Conservation (phyloP, 2,113 vertebrate genomes). For the Deroptyus accipitrinus region DNA sequence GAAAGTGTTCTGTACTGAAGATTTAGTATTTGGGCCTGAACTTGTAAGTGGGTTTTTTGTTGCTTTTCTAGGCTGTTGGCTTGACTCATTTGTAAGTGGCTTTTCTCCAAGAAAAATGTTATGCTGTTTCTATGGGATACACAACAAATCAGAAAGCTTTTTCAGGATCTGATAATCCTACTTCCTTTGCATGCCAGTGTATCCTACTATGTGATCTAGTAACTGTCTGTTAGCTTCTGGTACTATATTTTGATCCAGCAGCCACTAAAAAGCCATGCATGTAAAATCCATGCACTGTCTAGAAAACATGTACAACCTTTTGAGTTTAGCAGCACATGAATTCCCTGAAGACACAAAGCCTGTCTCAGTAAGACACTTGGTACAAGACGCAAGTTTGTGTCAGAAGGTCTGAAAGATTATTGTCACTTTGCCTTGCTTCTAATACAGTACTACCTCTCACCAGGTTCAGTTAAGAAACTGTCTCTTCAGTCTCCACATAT, state of each 20-base stretch:
- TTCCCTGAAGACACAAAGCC: neutral
- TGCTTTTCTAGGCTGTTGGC: conserved; percentile 21
- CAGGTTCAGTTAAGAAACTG: neutral
- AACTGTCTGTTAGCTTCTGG: neutral
- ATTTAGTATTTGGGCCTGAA: neutral
- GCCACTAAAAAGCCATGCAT: neutral
- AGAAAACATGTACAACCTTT: neutral
- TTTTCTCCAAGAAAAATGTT: conserved; percentile 42
- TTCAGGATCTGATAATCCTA: conserved; percentile 24
- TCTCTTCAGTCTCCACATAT: neutral
- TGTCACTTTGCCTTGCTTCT: neutral
- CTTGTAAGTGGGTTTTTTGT: neutral
- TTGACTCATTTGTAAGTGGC: conserved; percentile 8
- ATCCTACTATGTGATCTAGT: neutral
- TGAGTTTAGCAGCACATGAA: neutral
- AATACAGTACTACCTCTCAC: neutral
- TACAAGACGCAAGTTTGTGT: neutral
- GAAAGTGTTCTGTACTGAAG: neutral
- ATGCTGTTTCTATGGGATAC: conserved; percentile 43
- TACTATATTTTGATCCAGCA: neutral
- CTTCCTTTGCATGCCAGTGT: neutral
- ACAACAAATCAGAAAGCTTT: conserved; percentile 5
- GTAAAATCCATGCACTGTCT: accelerated
- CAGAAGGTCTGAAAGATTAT: neutral
- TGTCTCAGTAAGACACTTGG: neutral